Evolutionary conservation across 2,888 invertebrate genomes (phyloP).

Genomic region (Ophion ellenae): DNA sequence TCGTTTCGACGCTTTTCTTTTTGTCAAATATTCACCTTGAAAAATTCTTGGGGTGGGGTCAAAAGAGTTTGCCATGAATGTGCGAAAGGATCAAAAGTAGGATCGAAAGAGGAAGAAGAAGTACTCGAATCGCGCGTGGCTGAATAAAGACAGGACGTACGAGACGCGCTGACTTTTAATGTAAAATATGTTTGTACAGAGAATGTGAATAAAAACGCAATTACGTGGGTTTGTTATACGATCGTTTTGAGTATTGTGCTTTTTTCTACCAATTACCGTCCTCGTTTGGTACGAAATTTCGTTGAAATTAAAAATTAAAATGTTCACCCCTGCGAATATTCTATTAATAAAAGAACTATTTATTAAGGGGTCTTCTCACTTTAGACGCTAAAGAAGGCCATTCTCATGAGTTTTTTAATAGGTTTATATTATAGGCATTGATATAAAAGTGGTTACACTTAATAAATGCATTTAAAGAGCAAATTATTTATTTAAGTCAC

Average conservation of each 20-base stretch:
- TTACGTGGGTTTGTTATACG: conserved; percentile 79
- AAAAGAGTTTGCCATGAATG: not conserved
- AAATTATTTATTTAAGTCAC: too few species aligned
- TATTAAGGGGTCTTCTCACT: too few species aligned
- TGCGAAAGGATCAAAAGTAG: not conserved
- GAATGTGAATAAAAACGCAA: conserved; percentile 80
- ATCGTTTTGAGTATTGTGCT: conserved; percentile 30
- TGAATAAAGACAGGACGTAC: conserved; percentile 54
- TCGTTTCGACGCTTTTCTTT: not conserved
- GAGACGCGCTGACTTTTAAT: conserved; percentile 72
- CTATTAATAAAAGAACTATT: too few species aligned
- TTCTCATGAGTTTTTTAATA: too few species aligned
- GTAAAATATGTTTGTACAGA: conserved; percentile 84
- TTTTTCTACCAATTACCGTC: not conserved
- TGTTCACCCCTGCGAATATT: too few species aligned
- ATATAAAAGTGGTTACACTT: too few species aligned
- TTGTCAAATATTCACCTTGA: not conserved
- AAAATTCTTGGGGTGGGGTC: not conserved
- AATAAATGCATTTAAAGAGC: too few species aligned
- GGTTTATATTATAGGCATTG: too few species aligned
- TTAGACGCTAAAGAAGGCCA: too few species aligned
- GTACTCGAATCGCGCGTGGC: conserved; percentile 61
- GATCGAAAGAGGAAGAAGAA: conserved; percentile 1
- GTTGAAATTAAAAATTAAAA: not conserved
- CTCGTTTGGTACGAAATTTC: not conserved